phyloP scores from a whole-genome alignment of 1,140 invertebrate genomes.

The Drosophila burlai region DNA sequence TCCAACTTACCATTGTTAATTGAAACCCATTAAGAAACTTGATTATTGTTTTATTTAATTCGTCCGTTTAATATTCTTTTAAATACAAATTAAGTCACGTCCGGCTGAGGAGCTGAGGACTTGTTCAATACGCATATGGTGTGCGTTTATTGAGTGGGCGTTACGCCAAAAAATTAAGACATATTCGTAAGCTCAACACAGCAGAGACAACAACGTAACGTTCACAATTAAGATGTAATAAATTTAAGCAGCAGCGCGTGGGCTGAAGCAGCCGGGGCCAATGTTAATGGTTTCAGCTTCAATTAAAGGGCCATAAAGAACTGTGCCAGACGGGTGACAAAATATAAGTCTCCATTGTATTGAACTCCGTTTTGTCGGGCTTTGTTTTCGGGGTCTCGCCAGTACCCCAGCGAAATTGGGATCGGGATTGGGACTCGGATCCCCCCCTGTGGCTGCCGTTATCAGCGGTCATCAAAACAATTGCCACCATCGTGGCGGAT shows the following conservation, averaged over 20 bases:
- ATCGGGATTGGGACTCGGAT: conserved; percentile 1
- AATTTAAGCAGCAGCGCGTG: conserved; percentile 63
- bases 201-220: conserved; percentile 37
- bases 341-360: conserved; percentile 72
- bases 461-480: conserved; percentile 79
- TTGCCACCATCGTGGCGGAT: conserved; percentile 69
- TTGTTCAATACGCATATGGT: neutral
- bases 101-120: conserved; percentile 1
- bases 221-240: conserved; percentile 79
- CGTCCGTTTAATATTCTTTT: neutral
- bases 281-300: conserved; percentile 52
- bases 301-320: conserved; percentile 76
- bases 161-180: conserved; percentile 61
- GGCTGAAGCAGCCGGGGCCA: conserved; percentile 35
- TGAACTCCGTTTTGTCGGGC: conserved; percentile 55
- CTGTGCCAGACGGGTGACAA: conserved; percentile 70
- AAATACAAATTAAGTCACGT: conserved; percentile 33
- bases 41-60: neutral
- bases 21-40: neutral
- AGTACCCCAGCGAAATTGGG: conserved; percentile 52
- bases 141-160: conserved; percentile 36
- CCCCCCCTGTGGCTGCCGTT: conserved; percentile 60
- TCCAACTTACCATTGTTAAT: neutral
- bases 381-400: conserved; percentile 38
- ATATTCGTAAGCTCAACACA: conserved; percentile 47